Percentiles rank a stretch among this genome's conserved stretches.
These are phyloP conservation scores for Pollenia angustigena DNA, from an alignment of 2,888 invertebrate genomes.

Conservation along the genomic window DNA sequence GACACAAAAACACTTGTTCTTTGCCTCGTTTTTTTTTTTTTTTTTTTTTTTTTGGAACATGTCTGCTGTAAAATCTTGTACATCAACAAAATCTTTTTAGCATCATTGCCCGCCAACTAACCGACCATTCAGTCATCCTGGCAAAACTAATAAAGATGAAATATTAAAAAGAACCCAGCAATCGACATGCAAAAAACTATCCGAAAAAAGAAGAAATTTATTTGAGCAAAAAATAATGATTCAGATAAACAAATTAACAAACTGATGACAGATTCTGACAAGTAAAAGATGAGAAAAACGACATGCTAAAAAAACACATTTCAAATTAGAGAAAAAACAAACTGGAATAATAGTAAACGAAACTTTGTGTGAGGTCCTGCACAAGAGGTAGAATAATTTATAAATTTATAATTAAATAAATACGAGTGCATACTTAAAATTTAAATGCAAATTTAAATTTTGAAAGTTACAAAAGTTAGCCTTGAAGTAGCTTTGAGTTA, in stretches of 20 bases:
- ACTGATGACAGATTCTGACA: constrained; percentile 53
- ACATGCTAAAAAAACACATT: constrained; percentile 32
- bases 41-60: background rate
- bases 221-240: background rate
- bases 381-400: background rate
- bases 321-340: constrained; percentile 24
- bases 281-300: constrained; percentile 8
- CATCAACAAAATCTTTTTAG: background rate
- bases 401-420: background rate
- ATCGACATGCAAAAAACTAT: constrained; percentile 39
- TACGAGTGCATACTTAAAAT: too few relatives aligned
- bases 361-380: constrained; percentile 47
- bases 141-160: constrained; percentile 39
- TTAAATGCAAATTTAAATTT: background rate
- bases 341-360: background rate
- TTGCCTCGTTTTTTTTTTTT: background rate
- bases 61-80: constrained; percentile 19
- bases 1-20: constrained; percentile 35
- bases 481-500: too few relatives aligned
- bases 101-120: constrained; percentile 26
- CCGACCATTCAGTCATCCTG: constrained; percentile 14
- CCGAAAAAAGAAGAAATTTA: background rate
- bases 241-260: constrained; percentile 36
- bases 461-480: background rate
- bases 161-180: constrained; percentile 33